Evolutionary conservation across 2,888 invertebrate genomes (phyloP), one percentile per base, ranked within the genome.

Genomic region (Pseudeuparius sepicola): DNA sequence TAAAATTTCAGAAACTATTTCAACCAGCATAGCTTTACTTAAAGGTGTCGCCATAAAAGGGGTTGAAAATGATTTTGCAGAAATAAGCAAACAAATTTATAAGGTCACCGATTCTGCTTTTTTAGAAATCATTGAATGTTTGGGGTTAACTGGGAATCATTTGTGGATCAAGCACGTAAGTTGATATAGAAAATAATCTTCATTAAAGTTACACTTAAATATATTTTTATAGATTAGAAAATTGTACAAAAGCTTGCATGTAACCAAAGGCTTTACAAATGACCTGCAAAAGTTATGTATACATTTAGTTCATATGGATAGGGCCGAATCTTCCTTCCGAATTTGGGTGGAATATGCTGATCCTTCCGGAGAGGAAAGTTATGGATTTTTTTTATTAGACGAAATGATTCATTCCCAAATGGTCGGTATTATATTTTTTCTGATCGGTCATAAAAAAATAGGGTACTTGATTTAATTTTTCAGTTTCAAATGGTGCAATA

Each of bases 331-430:
- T 2, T 72, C 73, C 1, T 48, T 69, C 36, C 60, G 63, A 24
- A 65, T 78, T 11, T 66, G 65, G 54, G 62, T 67, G 47, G 59
- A 61, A 44, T 51, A 66, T 39, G 40, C 43, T 4, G 31, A 31
- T 14, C 41, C 40, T 20, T 68, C 71, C 47, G 67, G 71, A 31
- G 59, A 62, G 23, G 71, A 71, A 4, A 59, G 69, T 34, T 75
- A 71, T 46, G 75, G 70, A 1, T 54, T 65, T 6, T 66, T 67
- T 36, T 54, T 77, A 14, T 60, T 79, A 2, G 62, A 69, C 26
- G 73, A 75, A 49, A 68, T 75, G 52, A 66, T 77, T 7, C 70
- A 67, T 31, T 66, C 68, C 30, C 57, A 65, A 7, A 55, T 61
- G 49, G 67, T 70, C 56, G 60, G 62, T 57, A 34, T n/a, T n/a